phyloP scores from a whole-genome alignment of 2,113 vertebrate species.

The Formicarius rufipectus region DNA sequence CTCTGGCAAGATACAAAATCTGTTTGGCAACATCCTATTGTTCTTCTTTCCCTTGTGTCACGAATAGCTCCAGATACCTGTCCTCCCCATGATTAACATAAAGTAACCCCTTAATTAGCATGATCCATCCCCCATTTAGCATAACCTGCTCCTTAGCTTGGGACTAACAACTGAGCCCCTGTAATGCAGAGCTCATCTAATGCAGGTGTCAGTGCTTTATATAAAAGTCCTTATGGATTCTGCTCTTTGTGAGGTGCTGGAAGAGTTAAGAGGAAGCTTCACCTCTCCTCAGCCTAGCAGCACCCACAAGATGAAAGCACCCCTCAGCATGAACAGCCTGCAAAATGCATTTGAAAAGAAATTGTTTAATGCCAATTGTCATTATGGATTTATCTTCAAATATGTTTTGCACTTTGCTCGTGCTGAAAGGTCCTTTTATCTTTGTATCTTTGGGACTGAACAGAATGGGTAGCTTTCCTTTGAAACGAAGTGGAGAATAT shows the following conservation, averaged over 20 bases:
- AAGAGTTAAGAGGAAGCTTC: constrained; percentile 42
- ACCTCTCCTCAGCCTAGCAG: neutral
- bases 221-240: neutral
- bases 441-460: neutral
- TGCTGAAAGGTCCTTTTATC: constrained; percentile 30
- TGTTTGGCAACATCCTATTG: no score
- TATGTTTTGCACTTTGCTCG: constrained; percentile 11
- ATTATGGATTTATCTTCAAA: constrained; percentile 28
- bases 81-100: no score
- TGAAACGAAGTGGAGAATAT: constrained; percentile 27
- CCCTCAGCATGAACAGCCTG: neutral
- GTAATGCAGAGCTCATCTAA: neutral
- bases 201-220: neutral
- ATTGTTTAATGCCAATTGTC: constrained; percentile 36
- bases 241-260: neutral
- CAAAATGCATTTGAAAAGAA: constrained; percentile 37
- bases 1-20: no score
- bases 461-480: constrained; percentile 32
- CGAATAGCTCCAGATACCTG: no score
- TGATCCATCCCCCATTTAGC: no score
- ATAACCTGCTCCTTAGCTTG: neutral
- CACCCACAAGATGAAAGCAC: constrained; percentile 29
- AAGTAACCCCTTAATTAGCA: no score
- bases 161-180: neutral
- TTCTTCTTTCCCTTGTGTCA: no score